Conservation (phyloP, 2,888 invertebrate species). For the Griposia aprilina region DNA sequence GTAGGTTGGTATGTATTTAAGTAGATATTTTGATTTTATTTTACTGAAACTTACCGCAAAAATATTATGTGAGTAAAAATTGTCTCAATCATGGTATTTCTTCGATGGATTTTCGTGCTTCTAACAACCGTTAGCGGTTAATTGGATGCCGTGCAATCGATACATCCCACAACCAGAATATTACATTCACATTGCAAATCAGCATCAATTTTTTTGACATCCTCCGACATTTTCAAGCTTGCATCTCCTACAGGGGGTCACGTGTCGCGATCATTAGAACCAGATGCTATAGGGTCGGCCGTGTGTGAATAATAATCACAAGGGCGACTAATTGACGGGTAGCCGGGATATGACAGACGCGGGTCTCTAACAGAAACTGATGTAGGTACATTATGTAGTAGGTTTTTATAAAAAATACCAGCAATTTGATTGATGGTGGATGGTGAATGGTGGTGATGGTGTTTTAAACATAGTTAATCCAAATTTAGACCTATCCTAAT, state of each 20-base stretch:
- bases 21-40: neutral
- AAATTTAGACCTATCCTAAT: neutral
- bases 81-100: neutral
- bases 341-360: constrained; percentile 70
- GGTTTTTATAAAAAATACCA: constrained; percentile 30
- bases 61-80: neutral
- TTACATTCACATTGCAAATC: constrained; percentile 34
- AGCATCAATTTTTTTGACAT: constrained; percentile 54
- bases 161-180: neutral
- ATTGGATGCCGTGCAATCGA: neutral
- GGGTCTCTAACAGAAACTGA: constrained; percentile 35
- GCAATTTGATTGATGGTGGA: constrained; percentile 9
- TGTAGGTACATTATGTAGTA: constrained; percentile 11
- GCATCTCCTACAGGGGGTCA: constrained; percentile 61
- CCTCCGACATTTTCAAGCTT: constrained; percentile 36
- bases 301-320: constrained; percentile 78
- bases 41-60: neutral
- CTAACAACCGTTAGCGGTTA: neutral
- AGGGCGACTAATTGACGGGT: constrained; percentile 77
- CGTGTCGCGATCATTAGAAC: constrained; percentile 82
- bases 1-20: no score
- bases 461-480: neutral
- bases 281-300: constrained; percentile 76
- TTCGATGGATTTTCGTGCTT: neutral
- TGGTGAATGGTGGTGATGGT: neutral